Evolutionary conservation across 1,140 invertebrate species (phyloP), one percentile per base, ranked within the genome.

Genomic region (Rhopalosiphum padi): DNA sequence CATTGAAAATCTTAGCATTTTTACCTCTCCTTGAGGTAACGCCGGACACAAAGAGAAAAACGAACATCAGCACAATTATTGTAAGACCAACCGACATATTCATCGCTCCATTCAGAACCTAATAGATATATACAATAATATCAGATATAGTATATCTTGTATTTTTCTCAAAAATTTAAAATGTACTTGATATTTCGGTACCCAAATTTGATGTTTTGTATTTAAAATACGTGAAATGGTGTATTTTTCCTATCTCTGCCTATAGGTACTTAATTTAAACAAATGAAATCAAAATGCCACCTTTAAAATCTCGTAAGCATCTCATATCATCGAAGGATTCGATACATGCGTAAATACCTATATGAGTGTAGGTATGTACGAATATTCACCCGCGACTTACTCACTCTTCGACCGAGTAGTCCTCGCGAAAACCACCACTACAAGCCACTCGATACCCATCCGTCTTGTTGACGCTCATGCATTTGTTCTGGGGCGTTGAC

Each of bases 361-460:
- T 48, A 48, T 48, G 48, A 15, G 18, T 25, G 18, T 18, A n/a
- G 30, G 60, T 77, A 18, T 4, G 21, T 6, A n/a, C 5, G 4
- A 77, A 77, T n/a, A 77, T 18, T 77, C 43, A 25, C 30, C 30
- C 37, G 23, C 23, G 9, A 85, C 25, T 53, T 91, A 86, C 90
- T 83, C 82, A 92, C 89, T 94, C 90, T 53, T 85, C 93, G 30
- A 18, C 46, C 18, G 86, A 77, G 22, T 41, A 53, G 23, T 91
- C 37, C 22, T 86, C 53, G 23, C 48, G 53, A 6, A 87, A 41
- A 37, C 91, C 94, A 25, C 51, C 18, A 25, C 41, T 68, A n/a
- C 94, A 94, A 37, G 83, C 91, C 8, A 85, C 46, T 18, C 93
- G 60, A 51, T 85, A 93, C 1, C 90, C 93, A 35, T 83, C 91